Base-by-base conservation (phyloP, 2,888 invertebrate genomes). In the Linnaemya tessellans region DNA sequence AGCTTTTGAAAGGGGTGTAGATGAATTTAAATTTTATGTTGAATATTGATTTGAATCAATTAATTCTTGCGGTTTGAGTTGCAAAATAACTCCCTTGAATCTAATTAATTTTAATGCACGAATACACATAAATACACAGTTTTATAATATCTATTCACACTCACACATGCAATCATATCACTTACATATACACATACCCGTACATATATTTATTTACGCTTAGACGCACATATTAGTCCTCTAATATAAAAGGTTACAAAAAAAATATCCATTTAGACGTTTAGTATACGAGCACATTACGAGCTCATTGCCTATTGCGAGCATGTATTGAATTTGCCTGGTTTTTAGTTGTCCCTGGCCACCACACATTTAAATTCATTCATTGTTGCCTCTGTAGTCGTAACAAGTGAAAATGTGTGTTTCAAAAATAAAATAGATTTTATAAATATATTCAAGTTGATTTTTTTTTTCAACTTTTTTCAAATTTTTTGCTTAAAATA, bases 21-120 rank as follows among this genome's bases (percentile, higher is more conserved):
- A 78, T 78, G 71, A 82, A 65, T 82, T 77, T 56, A 86, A 80
- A 85, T 85, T 84, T 60, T 62, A 74, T 84, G 81, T 90, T 89
- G 90, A 90, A 91, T 92, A 92, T 92, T 92, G 92, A 92, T 92
- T 92, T 92, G 92, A 92, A 92, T 92, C 92, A 92, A 92, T 92
- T 92, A 92, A 92, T 92, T 87, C 79, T 87, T 86, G 84, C 84
- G 88, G 87, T 88, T 88, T 87, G 87, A 86, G 82, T 82, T 83
- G 70, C 82, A 83, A 82, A 82, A 92, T 91, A 91, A 91, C 91
- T 91, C 91, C 91, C 92, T 91, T 90, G 91, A 91, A 92, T 92
- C 92, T 92, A 92, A 92, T 92, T 92, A 92, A 92, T 92, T 92
- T 92, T 92, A 92, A 92, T 92, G 91, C 90, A 88, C 90, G 88